Evolutionary conservation across 2,113 vertebrate genomes (phyloP).

Genomic region (Boulengeromyrus knoepffleri): DNA sequence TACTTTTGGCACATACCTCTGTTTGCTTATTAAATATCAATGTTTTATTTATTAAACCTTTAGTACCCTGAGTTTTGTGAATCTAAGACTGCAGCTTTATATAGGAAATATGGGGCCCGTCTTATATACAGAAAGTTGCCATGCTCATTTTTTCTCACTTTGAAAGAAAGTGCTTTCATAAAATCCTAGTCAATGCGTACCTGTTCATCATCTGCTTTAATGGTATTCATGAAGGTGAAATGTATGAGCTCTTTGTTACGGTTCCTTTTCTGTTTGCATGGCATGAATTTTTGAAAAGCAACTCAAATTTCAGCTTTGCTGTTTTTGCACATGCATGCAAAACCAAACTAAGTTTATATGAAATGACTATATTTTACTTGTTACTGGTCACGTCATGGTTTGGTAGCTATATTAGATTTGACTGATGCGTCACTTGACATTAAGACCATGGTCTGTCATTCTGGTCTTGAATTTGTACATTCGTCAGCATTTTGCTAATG

Average conservation of each 20-base stretch:
- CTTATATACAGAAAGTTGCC: background rate
- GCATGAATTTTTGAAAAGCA: background rate
- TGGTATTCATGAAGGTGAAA: background rate
- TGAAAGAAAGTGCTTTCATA: background rate
- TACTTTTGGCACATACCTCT: background rate
- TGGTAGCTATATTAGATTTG: slow-evolving; percentile 6
- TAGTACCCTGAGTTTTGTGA: background rate
- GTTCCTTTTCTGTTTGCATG: background rate
- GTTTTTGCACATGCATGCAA: background rate
- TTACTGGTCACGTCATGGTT: background rate
- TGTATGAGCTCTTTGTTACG: background rate
- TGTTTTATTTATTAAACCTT: background rate
- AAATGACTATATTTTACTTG: slow-evolving; percentile 2
- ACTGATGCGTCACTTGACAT: background rate
- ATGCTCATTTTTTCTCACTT: background rate
- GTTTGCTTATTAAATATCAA: background rate
- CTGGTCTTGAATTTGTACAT: background rate
- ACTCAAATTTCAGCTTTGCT: background rate
- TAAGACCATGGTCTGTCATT: background rate
- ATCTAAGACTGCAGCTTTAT: background rate
- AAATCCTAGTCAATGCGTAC: background rate
- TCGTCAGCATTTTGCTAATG: background rate
- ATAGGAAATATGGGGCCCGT: background rate
- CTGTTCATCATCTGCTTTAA: background rate
- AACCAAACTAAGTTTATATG: background rate